Percentiles rank a stretch among this genome's conserved stretches.
Conservation (phyloP, 2,797 vertebrate genomes). For the Ispidina lecontei region DNA sequence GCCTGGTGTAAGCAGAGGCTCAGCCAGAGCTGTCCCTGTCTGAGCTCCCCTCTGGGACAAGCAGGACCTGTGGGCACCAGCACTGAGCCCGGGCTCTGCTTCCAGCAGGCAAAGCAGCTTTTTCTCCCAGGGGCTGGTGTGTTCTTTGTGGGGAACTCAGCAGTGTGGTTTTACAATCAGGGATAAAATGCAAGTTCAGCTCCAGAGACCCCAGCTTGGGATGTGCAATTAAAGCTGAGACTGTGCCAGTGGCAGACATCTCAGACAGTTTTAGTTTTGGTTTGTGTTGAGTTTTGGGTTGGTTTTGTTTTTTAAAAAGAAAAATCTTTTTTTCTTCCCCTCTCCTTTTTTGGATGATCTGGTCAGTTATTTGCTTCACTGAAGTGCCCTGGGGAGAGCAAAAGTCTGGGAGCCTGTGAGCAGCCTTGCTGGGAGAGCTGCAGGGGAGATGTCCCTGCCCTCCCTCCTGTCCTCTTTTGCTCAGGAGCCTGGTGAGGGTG, state of each 20-base stretch:
- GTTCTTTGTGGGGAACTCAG: neutral
- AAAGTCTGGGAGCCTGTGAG: neutral
- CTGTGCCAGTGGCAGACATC: neutral
- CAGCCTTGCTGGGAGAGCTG: neutral
- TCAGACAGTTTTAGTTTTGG: neutral
- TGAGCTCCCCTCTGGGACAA: neutral
- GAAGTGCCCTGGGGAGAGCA: neutral
- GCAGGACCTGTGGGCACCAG: neutral
- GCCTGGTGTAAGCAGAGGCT: neutral
- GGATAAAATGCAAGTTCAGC: neutral
- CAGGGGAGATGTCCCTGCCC: neutral
- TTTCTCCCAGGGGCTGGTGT: neutral
- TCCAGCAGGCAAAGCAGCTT: neutral
- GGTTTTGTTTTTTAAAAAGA: neutral
- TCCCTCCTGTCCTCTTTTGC: rapidly evolving
- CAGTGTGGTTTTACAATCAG: neutral
- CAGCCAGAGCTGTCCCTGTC: neutral
- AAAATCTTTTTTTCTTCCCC: rapidly evolving
- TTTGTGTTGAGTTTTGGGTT: neutral
- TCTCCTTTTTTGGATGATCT: neutral
- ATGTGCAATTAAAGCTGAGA: neutral
- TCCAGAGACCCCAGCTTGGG: neutral
- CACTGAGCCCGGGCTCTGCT: neutral
- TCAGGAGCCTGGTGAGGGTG: neutral
- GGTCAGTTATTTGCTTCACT: neutral